A percentile compares a stretch with the other conserved stretches of the same genome.
Conservation (phyloP, 2,113 vertebrate genomes). For the Mesembrinibis cayennensis region DNA sequence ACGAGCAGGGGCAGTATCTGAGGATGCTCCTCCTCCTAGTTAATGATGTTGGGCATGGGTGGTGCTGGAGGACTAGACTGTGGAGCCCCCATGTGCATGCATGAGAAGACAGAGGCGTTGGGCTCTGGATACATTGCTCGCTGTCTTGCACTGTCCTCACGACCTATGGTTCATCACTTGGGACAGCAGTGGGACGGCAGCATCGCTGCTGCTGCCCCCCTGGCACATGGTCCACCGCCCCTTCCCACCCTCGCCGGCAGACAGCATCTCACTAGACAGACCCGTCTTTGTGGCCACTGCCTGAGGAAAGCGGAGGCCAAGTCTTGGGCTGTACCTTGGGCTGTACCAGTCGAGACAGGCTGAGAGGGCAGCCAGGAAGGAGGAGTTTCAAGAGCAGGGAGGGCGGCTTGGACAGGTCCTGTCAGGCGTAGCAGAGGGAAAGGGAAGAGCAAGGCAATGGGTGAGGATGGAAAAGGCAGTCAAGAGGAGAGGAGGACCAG, state of each 20-base stretch:
- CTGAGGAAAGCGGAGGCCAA: background rate
- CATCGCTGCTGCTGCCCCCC: background rate
- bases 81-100: background rate
- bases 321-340: background rate
- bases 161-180: background rate
- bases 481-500: background rate
- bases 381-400: background rate
- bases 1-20: background rate
- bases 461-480: background rate
- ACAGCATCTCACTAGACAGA: background rate
- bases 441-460: background rate
- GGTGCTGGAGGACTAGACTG: background rate
- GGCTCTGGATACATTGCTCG: background rate
- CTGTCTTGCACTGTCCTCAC: background rate
- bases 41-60: background rate
- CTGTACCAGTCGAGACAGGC: background rate
- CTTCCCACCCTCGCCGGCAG: accelerated
- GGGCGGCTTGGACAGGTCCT: background rate
- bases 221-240: background rate
- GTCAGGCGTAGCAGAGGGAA: background rate
- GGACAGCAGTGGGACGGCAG: background rate
- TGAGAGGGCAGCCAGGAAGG: background rate
- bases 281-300: background rate
- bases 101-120: background rate
- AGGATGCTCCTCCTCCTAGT: background rate